Base-by-base conservation (phyloP, 2,797 vertebrate genomes). In the Phaenicophaeus curvirostris region DNA sequence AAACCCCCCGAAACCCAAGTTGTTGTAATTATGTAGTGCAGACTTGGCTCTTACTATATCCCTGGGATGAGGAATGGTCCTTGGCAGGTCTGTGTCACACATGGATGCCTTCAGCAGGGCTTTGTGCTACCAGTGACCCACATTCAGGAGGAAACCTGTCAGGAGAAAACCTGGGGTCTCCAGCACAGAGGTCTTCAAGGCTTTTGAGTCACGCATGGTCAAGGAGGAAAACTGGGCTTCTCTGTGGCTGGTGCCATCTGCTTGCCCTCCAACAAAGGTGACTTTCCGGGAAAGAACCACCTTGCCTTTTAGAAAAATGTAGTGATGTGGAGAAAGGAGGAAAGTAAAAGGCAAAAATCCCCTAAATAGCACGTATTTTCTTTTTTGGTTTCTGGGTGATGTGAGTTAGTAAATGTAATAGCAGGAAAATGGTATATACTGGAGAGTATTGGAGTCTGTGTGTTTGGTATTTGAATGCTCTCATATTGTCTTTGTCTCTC, bases 21-120 rank as follows among this genome's bases (percentile, higher is more conserved):
- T 91, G 82, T 96, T 96, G 95, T 95, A 97, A 96, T 97, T 97
- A 85, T 19, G n/a, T 73, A 50, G 77, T 76, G 79, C 79, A 91
- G 92, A 79, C 84, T 94, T 94, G 95, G 91, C 87, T 54, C 44
- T 96, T 14, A 24, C 94, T 87, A 41, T 55, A 81, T 93, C 79
- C 67, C 51, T 83, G 81, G 78, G 87, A 90, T 71, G 42, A 51
- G 75, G 81, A 95, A 55, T 53, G 30, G 68, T 95, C 90, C 88
- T 73, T 72, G 81, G 54, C 0, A 6, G 30, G 67, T 66, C 86
- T 81, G 57, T 0, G 9, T 82, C 93, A 76, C 80, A 86, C 11
- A 0, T 0, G 25, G 37, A 42, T 77, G 69, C 80, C 41, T 91
- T 92, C 55, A 59, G 44, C 73, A 62, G 68, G 67, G 27, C 31